Base-by-base conservation (phyloP, 2,888 invertebrate genomes). In the Callyntrura guangdongensis region DNA sequence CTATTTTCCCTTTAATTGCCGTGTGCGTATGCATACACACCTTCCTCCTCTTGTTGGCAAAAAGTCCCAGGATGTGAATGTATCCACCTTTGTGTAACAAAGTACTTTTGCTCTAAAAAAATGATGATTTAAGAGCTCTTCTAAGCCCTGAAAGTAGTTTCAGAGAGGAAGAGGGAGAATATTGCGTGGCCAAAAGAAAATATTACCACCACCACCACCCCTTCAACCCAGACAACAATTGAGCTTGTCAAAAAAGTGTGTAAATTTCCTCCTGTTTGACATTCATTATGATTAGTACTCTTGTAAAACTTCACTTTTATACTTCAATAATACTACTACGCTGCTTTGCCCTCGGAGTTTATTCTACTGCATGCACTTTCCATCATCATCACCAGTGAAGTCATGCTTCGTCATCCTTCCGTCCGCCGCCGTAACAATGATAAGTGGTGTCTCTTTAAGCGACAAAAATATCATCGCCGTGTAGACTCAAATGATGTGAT, bases 181-280 rank as follows among this genome's bases (percentile, higher is more conserved):
- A 56, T 12, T n/a, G n/a, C n/a, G n/a, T n/a, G 14, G 56, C 3
- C 9, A 56, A 14, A 11, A 56, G 14, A 12, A 56, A 56, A 56
- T 9, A 56, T 14, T 56, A n/a, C n/a, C n/a, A n/a, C 3, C 8
- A 64, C 36, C 69, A 69, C 69, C 69, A 77, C 77, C 77, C 77
- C 77, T 77, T 77, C 77, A 77, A 53, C 77, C 77, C 77, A 77
- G 77, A 77, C 77, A 77, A n/a, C 77, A 77, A 77, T 77, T 77
- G 77, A 77, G 77, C 49, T 53, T 77, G 77, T 77, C 77, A 77
- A 77, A 77, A 77, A 77, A 14, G 47, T 27, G 77, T 77, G 77
- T 77, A 77, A 77, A 77, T 77, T 77, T 77, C 27, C 77, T 69
- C 53, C 53, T 27, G 22, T 12, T 49, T 77, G 77, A 77, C 77